These are phyloP conservation scores for Apistogramma diplotaenia DNA, from an alignment of 2,113 vertebrate species.

Conservation along the genomic window DNA sequence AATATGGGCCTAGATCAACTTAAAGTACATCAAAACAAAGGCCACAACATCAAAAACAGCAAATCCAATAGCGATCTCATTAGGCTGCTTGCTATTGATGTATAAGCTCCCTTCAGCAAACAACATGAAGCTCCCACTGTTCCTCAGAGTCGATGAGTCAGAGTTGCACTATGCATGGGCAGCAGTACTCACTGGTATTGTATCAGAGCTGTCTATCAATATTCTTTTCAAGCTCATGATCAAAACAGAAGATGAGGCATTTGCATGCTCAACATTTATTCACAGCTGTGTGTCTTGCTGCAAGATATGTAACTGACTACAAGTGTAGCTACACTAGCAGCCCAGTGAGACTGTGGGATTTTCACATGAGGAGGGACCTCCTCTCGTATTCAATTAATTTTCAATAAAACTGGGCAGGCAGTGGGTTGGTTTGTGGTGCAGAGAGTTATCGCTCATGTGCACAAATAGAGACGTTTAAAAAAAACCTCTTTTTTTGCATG, in stretches of 20 bases:
- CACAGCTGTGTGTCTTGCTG: neutral
- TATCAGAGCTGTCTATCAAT: slow-evolving; percentile 38
- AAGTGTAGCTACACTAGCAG: neutral
- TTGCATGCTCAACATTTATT: slow-evolving; percentile 39
- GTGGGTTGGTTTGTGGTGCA: no score
- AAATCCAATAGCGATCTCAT: slow-evolving; percentile 65
- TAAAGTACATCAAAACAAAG: slow-evolving; percentile 41
- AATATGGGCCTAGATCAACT: neutral
- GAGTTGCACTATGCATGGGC: slow-evolving; percentile 22
- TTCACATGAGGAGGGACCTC: neutral
- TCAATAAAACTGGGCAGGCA: no score
- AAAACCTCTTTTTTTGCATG: neutral
- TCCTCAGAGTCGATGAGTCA: slow-evolving; percentile 57
- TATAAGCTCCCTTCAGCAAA: slow-evolving; percentile 48
- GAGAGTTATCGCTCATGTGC: no score
- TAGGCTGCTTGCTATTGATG: slow-evolving; percentile 53
- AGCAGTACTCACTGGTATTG: slow-evolving; percentile 14
- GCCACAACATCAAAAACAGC: slow-evolving; percentile 32
- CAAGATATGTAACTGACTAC: neutral
- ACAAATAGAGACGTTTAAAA: no score
- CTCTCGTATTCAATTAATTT: neutral
- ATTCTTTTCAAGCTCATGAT: slow-evolving; percentile 44
- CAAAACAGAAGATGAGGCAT: slow-evolving; percentile 34
- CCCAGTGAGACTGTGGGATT: neutral
- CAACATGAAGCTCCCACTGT: slow-evolving; percentile 30